Conservation (phyloP, 2,797 vertebrate genomes). For the Dendrocincla tyrannina region DNA sequence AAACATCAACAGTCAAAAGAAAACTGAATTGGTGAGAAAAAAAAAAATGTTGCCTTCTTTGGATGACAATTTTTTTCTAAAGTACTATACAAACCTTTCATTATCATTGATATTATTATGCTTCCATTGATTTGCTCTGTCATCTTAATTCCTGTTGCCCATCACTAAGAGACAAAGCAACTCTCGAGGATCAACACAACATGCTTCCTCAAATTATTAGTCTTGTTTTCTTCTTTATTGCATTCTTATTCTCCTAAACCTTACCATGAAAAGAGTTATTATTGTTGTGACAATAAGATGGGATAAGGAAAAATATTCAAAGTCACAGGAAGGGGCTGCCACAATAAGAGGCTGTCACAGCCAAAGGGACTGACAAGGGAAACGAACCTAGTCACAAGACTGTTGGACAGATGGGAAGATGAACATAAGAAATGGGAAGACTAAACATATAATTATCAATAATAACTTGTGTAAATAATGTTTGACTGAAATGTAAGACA, state of each 20-base stretch:
- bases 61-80: background rate
- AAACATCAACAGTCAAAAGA: too few relatives aligned
- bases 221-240: background rate
- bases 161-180: conserved; percentile 19
- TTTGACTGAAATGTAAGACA: background rate
- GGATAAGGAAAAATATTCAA: background rate
- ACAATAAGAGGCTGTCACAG: background rate
- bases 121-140: background rate
- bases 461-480: conserved; percentile 23
- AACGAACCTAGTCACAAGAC: background rate
- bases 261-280: background rate
- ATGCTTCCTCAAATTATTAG: conserved; percentile 5
- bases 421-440: background rate
- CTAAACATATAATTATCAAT: background rate
- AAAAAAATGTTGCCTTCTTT: background rate
- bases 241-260: background rate
- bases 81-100: background rate
- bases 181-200: conserved; percentile 3
- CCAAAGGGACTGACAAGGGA: background rate
- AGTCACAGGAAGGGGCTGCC: background rate
- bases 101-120: background rate
- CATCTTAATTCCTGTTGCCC: conserved; percentile 1
- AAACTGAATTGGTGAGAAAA: background rate
- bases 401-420: background rate
- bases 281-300: background rate